Conservation (phyloP, 2,797 vertebrate genomes). For the Acrossocheilus wenchowensis region DNA sequence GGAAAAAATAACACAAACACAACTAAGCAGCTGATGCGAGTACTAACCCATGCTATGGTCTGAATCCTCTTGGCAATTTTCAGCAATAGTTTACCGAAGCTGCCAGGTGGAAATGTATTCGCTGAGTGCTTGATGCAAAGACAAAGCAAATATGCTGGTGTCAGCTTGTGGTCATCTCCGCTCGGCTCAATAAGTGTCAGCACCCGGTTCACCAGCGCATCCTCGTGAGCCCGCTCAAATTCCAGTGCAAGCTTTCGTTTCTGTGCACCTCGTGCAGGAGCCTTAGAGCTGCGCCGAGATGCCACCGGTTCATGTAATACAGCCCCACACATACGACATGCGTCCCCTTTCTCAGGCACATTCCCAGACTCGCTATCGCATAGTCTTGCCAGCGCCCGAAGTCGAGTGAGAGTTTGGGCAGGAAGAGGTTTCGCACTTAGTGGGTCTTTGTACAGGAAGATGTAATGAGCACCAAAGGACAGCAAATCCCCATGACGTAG, state of each 20-base stretch:
- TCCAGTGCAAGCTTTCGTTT: constrained; percentile 86
- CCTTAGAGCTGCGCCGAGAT: constrained; percentile 37
- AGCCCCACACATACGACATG: constrained; percentile 84
- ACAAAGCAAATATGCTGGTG: constrained; percentile 92
- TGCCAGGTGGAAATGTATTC: constrained; percentile 82
- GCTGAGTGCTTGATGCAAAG: constrained; percentile 94
- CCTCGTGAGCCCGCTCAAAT: constrained; percentile 86
- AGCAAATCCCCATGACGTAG: constrained; percentile 92
- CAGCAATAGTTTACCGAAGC: constrained; percentile 90
- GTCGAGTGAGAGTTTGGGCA: constrained; percentile 82
- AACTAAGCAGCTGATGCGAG: neutral
- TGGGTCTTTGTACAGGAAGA: constrained; percentile 95
- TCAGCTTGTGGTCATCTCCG: constrained; percentile 90
- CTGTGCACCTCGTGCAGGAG: constrained; percentile 61
- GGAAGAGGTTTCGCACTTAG: constrained; percentile 86
- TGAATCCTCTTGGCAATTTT: constrained; percentile 89
- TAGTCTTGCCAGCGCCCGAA: constrained; percentile 78
- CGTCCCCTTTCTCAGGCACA: constrained; percentile 60
- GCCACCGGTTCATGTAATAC: constrained; percentile 71
- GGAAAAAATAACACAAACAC: neutral
- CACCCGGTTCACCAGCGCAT: constrained; percentile 86
- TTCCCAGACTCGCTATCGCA: constrained; percentile 64
- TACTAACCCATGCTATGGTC: constrained; percentile 91
- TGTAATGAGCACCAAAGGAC: constrained; percentile 91
- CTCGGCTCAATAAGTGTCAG: constrained; percentile 89